Evolutionary conservation across 2,888 invertebrate species (phyloP).

Genomic region (Esperia sulphurella): DNA sequence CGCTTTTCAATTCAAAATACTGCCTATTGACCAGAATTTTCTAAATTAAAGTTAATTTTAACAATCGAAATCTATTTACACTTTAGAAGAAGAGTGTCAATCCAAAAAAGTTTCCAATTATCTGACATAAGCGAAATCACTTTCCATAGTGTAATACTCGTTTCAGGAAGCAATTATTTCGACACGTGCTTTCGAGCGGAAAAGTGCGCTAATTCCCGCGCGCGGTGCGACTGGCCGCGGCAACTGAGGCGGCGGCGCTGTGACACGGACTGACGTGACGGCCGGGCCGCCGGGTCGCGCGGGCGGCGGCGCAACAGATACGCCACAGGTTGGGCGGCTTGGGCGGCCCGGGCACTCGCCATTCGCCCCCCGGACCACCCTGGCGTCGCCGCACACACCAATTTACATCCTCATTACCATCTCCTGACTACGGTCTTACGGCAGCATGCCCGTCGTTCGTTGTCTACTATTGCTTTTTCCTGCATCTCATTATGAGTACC

Average conservation of each 20-base stretch:
- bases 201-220: conserved; percentile 35
- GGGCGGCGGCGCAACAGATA: conserved; percentile 73
- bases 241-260: conserved; percentile 24
- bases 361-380: conserved; percentile 19
- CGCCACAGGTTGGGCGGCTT: conserved; percentile 76
- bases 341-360: conserved; percentile 31
- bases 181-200: conserved; percentile 58
- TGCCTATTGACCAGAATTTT: neutral
- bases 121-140: neutral
- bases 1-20: neutral
- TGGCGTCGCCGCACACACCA: conserved; percentile 39
- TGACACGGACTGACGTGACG: conserved; percentile 31
- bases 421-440: conserved; percentile 28
- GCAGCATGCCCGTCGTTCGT: conserved; percentile 1
- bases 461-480: conserved; percentile 2
- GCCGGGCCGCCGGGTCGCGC: conserved; percentile 20
- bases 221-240: conserved; percentile 23
- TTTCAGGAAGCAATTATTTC: conserved; percentile 29
- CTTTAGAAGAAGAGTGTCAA: neutral
- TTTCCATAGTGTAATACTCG: conserved; percentile 10
- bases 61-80: neutral
- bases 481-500: conserved; percentile 9
- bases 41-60: neutral
- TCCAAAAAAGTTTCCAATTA: neutral
- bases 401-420: conserved; percentile 72